Evolutionary conservation across 2,888 invertebrate species (phyloP), one percentile per base, ranked within the genome.

Genomic region (Harpalus rubripes): DNA sequence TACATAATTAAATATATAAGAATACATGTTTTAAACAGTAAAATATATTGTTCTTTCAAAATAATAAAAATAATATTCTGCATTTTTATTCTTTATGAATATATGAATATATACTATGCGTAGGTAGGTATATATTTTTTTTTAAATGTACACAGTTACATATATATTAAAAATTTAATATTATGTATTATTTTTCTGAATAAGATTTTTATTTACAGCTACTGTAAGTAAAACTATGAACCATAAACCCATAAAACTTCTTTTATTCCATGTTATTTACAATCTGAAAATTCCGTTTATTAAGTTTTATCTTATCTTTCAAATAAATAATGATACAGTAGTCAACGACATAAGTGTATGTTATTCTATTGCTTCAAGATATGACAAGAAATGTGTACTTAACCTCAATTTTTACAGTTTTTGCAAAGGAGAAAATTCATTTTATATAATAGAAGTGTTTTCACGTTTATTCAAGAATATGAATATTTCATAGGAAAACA

Each of bases 271-370:
- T 52, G 8, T 52, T 52, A 44, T 52, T 52, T 52, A 52, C 44
- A 52, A 52, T 52, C 44, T 52, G 44, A 52, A 52, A 52, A 52
- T 52, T 52, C 44, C 44, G 12, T 52, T 52, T 52, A 52, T 52
- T 52, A 52, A 52, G 44, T 52, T 52, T 52, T 52, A 52, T 52
- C 44, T 52, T 52, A 52, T 52, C 44, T 52, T 8, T 52, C 10
- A 52, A 52, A 52, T 52, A 52, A 52, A 52, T 52, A 52, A 52
- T 52, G 44, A 52, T 52, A 52, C 44, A 52, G 44, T 52, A 52
- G 44, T 52, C 44, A 52, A 52, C 44, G 44, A 52, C 10, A 12
- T 52, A 52, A 52, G 44, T 52, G 10, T 52, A 52, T 52, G 44
- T 52, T 52, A 52, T 52, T 52, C 44, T 12, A 52, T 52, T 52